These are phyloP conservation scores for Cepaea nemoralis DNA, from an alignment of 1,140 invertebrate species.

Conservation along the genomic window DNA sequence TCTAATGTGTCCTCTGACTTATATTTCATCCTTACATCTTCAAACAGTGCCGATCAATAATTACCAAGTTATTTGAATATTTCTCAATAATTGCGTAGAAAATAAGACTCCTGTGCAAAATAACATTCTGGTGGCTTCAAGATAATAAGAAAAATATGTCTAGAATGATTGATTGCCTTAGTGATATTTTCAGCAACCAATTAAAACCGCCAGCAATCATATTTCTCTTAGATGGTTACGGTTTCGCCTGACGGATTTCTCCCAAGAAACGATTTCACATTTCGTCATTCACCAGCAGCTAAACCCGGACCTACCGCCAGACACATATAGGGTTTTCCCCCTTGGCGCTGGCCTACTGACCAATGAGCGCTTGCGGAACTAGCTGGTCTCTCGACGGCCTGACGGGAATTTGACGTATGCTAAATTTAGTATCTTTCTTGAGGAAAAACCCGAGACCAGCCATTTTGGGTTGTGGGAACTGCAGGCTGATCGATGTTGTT, in stretches of 20 bases:
- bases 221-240: too few relatives aligned
- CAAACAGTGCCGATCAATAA: too few relatives aligned
- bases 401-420: slow-evolving; percentile 35
- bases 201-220: too few relatives aligned
- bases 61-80: too few relatives aligned
- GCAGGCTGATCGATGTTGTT: not conserved
- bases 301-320: not conserved
- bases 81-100: too few relatives aligned
- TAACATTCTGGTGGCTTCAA: too few relatives aligned
- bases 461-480: slow-evolving; percentile 24
- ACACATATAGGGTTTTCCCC: slow-evolving; percentile 23
- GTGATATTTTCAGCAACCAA: too few relatives aligned
- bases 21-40: too few relatives aligned
- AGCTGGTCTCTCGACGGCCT: slow-evolving; percentile 1
- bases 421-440: slow-evolving; percentile 26
- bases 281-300: not conserved
- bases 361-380: slow-evolving; percentile 34
- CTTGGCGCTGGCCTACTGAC: not conserved
- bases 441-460: slow-evolving; percentile 27
- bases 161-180: too few relatives aligned
- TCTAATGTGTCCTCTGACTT: too few relatives aligned
- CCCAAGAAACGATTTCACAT: not conserved
- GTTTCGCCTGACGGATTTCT: not conserved
- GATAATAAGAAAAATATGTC: too few relatives aligned
- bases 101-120: too few relatives aligned